Evolutionary conservation across 2,113 vertebrate genomes (phyloP).

Genomic region (Calypte anna): DNA sequence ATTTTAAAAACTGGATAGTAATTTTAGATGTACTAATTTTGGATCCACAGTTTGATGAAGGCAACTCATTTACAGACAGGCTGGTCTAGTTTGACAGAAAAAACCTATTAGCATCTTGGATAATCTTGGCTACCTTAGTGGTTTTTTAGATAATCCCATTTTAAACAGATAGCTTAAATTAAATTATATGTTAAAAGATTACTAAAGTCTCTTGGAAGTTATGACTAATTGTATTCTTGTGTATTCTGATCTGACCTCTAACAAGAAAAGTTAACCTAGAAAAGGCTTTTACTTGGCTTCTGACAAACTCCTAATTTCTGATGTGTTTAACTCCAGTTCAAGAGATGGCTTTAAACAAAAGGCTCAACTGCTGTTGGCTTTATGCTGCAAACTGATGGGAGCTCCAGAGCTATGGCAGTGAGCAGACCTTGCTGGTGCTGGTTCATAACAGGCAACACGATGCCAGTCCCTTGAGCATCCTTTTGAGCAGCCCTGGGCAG

Average conservation of each 20-base stretch:
- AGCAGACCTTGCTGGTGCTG: background rate
- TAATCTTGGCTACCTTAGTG: background rate
- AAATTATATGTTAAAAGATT: background rate
- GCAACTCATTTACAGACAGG: background rate
- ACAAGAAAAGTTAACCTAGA: background rate
- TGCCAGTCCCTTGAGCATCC: background rate
- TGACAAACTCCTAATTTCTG: background rate
- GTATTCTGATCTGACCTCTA: background rate
- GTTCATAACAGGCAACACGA: background rate
- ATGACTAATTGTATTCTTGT: background rate
- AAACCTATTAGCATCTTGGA: background rate
- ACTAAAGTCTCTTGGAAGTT: background rate
- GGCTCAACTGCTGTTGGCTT: background rate
- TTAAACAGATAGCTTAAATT: background rate
- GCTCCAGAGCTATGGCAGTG: background rate
- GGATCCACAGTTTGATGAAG: background rate
- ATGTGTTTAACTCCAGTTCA: background rate
- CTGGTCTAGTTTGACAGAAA: background rate
- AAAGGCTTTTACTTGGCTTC: background rate
- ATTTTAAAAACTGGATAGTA: background rate
- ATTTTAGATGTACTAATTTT: conserved; percentile 10
- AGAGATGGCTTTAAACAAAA: background rate
- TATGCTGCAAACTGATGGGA: background rate
- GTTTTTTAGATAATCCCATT: background rate
- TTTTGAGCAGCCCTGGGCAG: background rate